Evolutionary conservation across 2,113 vertebrate genomes (phyloP).

Genomic region (Sinocyclocheilus anshuiensis): DNA sequence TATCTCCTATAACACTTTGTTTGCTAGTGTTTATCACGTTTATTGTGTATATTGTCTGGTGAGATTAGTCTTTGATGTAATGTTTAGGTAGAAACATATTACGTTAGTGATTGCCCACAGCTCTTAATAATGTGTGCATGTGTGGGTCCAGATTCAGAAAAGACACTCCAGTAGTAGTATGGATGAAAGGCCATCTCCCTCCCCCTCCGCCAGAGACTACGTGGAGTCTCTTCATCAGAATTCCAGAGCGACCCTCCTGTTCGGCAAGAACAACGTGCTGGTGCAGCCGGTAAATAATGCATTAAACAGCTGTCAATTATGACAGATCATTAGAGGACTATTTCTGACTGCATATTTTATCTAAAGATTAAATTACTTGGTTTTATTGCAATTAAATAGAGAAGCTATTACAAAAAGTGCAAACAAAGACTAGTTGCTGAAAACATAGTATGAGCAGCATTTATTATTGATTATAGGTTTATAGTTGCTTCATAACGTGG

Average conservation of each 20-base stretch:
- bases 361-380: neutral
- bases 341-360: neutral
- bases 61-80: neutral
- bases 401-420: neutral
- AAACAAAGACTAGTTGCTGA: neutral
- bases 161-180: slow-evolving; percentile 96
- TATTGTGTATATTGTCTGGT: neutral
- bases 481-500: neutral
- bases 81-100: neutral
- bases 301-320: neutral
- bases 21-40: neutral
- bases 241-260: slow-evolving; percentile 89
- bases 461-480: neutral
- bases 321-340: neutral
- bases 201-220: slow-evolving; percentile 91
- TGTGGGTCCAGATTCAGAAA: slow-evolving; percentile 88
- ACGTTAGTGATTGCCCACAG: neutral
- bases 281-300: slow-evolving; percentile 87
- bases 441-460: neutral
- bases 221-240: slow-evolving; percentile 98
- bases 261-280: slow-evolving; percentile 97
- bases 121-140: neutral
- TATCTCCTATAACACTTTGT: neutral
- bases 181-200: slow-evolving; percentile 89
- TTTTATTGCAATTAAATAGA: neutral